Base-by-base conservation (phyloP, 2,888 invertebrate genomes). In the Cerastoderma edule region DNA sequence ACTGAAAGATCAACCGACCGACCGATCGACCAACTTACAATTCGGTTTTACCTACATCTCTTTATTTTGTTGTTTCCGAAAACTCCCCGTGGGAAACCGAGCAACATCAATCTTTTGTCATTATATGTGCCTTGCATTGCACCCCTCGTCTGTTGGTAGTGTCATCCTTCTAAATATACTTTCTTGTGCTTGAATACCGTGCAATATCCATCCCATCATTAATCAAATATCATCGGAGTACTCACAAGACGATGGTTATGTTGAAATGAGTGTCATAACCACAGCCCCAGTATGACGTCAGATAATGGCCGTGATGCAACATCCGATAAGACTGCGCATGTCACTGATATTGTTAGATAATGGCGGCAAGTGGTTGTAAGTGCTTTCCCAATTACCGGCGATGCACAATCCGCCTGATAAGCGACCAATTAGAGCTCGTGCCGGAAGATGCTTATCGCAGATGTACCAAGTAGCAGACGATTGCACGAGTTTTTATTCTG, bases 321-420 rank as follows among this genome's bases (percentile, higher is more conserved):
- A 22, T 60, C 60, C 60, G 60, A 60, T 60, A 60, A 60, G 39
- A 60, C 24, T 60, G 24, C 60, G 60, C 60, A 60, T 60, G 60
- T 39, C 60, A 60, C 60, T 60, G 60, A 60, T 60, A 60, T n/a
- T 33, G 60, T 33, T 19, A 35, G 60, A 60, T 60, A 39, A 60
- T 60, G 10, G 19, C 35, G 16, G 24, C 60, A 60, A 60, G 60
- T 60, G 60, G 60, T 35, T 60, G 35, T 60, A 60, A 60, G 60
- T 60, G 60, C 60, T 60, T 60, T 60, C 27, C 60, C 39, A 60
- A 60, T 60, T 60, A 60, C n/a, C 10, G 19, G 33, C 32, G 60
- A 32, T n/a, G 35, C 60, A 24, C n/a, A 33, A 33, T 60, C 32
- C 8, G 19, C 8, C 32, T 0, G 60, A 60, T 60, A 60, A 60